Base-by-base conservation (phyloP, 2,113 vertebrate genomes). In the Rhinoptilus africanus region DNA sequence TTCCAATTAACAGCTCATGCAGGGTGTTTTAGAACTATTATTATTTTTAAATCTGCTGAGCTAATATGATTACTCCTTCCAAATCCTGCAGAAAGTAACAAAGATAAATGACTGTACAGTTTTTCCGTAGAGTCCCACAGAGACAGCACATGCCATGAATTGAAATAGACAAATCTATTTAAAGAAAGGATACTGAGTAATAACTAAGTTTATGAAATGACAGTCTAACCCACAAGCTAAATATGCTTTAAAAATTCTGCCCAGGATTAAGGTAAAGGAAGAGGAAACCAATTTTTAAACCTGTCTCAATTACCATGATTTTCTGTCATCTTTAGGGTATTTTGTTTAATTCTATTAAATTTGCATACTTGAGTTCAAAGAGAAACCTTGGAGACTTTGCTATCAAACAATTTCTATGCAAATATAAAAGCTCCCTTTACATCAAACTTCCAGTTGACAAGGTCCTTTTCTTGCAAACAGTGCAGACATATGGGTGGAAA, bases 41-140 rank as follows among this genome's bases (percentile, higher is more conserved):
- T 21, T 90, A 64, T 83, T 96, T 85, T 90, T 30, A 90, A 90
- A 81, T 90, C 47, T 92, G 59, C 59, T 92, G 75, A 80, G 47
- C 32, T 92, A 88, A 80, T 93, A 35, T 50, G 50, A 62, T 88
- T 80, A 26, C 28, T 85, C 8, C 6, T 88, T 93, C 67, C 30
- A 96, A 74, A 88, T 94, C 14, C 68, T 80, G 47, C 59, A 80
- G 41, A 80, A 93, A 93, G 39, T 90, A 86, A 63, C 53, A 69
- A 85, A 83, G 63, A 71, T 89, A 86, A 95, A 94, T 88, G 27
- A 64, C 50, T 63, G 18, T 47, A 48, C n/a, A 59, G 34, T 77
- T 92, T 88, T 90, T 83, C 50, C 4, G 0, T 66, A 37, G 43
- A 83, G 60, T 75, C 66, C 75, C 54, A 88, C 41, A 60, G 89